A percentile compares a stretch with the other conserved stretches of the same genome.
These are phyloP conservation scores for Heloderma charlesbogerti DNA, from an alignment of 2,113 vertebrate genomes.

Conservation along the genomic window DNA sequence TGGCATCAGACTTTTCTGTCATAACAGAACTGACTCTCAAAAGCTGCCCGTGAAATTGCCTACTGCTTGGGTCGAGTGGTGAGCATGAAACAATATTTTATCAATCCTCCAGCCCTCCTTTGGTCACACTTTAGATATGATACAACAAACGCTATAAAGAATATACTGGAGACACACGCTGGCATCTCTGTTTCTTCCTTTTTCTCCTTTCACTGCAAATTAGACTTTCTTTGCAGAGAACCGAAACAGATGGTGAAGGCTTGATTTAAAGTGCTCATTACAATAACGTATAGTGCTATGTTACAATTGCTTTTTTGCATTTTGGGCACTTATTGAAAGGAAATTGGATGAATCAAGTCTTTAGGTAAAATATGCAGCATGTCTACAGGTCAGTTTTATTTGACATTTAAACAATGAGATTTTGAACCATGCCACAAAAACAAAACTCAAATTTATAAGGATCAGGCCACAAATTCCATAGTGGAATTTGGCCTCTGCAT, in stretches of 20 bases:
- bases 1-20: neutral
- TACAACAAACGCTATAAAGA: neutral
- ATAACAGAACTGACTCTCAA: neutral
- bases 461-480: neutral
- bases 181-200: neutral
- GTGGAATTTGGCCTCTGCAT: neutral
- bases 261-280: constrained; percentile 78
- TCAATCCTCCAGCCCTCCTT: neutral
- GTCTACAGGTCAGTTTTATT: neutral
- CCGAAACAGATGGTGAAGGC: constrained; percentile 52
- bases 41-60: neutral
- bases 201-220: constrained; percentile 13
- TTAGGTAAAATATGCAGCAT: neutral
- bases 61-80: no score
- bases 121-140: neutral
- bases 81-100: neutral
- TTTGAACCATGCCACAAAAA: neutral
- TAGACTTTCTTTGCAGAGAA: neutral
- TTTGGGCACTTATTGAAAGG: neutral
- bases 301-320: neutral
- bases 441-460: neutral
- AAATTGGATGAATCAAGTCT: constrained; percentile 8
- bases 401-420: neutral
- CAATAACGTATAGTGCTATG: constrained; percentile 63
- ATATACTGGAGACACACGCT: neutral